Evolutionary conservation across 64 coral and sea anemone genomes (phyloP).

Genomic region (Montipora sp.): DNA sequence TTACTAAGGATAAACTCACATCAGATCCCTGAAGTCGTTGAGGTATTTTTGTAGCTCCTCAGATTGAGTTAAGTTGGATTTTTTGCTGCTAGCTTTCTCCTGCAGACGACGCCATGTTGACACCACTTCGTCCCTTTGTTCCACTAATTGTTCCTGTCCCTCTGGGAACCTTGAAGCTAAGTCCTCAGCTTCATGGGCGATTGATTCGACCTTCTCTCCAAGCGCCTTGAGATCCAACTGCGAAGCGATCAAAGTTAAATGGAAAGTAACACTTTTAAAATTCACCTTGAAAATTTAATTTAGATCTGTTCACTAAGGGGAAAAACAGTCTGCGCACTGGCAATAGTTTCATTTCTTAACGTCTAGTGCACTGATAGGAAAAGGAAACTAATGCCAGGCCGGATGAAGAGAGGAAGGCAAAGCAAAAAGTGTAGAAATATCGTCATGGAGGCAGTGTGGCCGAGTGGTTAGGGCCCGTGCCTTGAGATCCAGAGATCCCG

Average conservation of each 20-base stretch:
- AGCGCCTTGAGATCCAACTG: conserved; percentile 89
- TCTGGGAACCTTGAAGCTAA: conserved; percentile 70
- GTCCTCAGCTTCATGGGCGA: conserved; percentile 74
- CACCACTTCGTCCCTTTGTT: conserved; percentile 66
- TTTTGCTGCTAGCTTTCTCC: conserved; percentile 72
- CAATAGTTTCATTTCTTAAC: too few relatives aligned
- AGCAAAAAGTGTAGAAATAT: too few relatives aligned
- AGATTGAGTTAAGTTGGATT: conserved; percentile 82
- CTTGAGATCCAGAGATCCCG: too few relatives aligned
- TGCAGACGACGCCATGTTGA: conserved; percentile 77
- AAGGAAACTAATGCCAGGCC: too few relatives aligned
- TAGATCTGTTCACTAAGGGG: too few relatives aligned
- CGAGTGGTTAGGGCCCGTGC: too few relatives aligned
- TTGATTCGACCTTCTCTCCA: conserved; percentile 72
- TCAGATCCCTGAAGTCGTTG: conserved; percentile 88
- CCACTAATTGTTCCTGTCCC: conserved; percentile 46
- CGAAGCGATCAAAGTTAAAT: background rate
- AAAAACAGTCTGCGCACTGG: too few relatives aligned
- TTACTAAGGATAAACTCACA: conserved; percentile 45
- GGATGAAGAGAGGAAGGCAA: too few relatives aligned
- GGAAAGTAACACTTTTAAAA: too few relatives aligned
- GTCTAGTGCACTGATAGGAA: too few relatives aligned
- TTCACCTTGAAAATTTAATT: too few relatives aligned
- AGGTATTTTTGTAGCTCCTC: conserved; percentile 86
- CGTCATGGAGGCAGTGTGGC: too few relatives aligned